Percentiles rank a stretch among this genome's conserved stretches.
These are phyloP conservation scores for Orthochromis indermauri DNA, from an alignment of 2,113 vertebrate species.

Conservation along the genomic window DNA sequence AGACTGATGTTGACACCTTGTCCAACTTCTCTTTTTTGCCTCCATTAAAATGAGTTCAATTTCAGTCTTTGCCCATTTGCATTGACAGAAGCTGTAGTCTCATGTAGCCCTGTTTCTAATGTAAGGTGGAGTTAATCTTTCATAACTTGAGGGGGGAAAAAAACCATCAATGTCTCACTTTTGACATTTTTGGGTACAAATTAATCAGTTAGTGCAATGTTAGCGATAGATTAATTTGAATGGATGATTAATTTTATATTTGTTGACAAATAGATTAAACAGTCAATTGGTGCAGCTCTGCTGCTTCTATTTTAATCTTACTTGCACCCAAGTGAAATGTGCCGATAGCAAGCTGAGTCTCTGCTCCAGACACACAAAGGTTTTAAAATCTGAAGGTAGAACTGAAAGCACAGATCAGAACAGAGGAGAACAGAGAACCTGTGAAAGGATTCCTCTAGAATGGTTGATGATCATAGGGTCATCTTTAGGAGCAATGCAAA, in stretches of 20 bases:
- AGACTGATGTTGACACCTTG: not conserved
- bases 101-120: conserved; percentile 17
- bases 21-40: not conserved
- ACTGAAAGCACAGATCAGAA: not conserved
- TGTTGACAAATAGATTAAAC: not conserved
- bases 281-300: not conserved
- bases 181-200: not conserved
- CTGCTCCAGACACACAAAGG: not conserved
- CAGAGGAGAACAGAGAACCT: not conserved
- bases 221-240: not conserved
- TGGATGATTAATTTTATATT: not conserved
- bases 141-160: not conserved
- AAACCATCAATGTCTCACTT: not conserved
- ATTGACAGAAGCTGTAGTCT: not conserved
- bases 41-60: not conserved
- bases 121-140: not conserved
- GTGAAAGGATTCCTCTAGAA: not conserved
- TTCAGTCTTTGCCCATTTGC: not conserved
- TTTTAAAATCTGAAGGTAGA: not conserved
- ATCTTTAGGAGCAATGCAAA: conserved; percentile 14
- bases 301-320: not conserved
- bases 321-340: not conserved
- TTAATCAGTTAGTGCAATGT: not conserved
- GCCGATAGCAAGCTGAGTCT: not conserved
- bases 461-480: not conserved